Evolutionary conservation across 2,797 vertebrate species (phyloP), one percentile per base, ranked within the genome.

Genomic region (Aldrovandia affinis): DNA sequence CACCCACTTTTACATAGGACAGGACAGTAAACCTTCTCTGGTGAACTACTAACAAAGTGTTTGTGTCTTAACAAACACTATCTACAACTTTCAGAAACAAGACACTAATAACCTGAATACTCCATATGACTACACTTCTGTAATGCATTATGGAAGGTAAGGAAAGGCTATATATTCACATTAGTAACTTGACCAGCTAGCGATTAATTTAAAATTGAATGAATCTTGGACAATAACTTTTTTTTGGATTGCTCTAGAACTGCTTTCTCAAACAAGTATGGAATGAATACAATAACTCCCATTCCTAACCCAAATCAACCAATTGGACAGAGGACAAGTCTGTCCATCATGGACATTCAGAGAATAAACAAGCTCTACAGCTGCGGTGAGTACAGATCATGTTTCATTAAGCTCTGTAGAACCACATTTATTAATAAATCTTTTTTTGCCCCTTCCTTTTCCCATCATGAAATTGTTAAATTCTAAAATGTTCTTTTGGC

Each of bases 71-170:
- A 80, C 59, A 85, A 78, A 12, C 54, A 78, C 80, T n/a, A 54
- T 42, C 80, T 22, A 86, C 75, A 93, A 93, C 88, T 93, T 95
- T 88, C 82, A 90, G 73, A 92, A 91, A 89, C 68, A 91, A 12
- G 91, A 94, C 82, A 92, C 93, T 52, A 91, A 87, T 85, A 94
- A 94, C 83, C 85, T 93, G 83, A 90, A 88, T 68, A 91, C 92
- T 83, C 90, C 89, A 2, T 93, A 94, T 84, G 93, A 94, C 85
- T 95, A 94, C 84, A 89, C 83, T 12, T 95, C 93, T 78, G 91
- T 94, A 84, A 95, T 95, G 95, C 95, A 95, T 87, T 94, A 94
- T 5, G 92, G 92, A 81, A 86, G 85, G 92, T 94, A 93, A 92
- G 90, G 5, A 39, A 39, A 70, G 15, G 15, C 9, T 20, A 42